Evolutionary conservation across 2,113 vertebrate species (phyloP).

Genomic region (Trogon surrucura): DNA sequence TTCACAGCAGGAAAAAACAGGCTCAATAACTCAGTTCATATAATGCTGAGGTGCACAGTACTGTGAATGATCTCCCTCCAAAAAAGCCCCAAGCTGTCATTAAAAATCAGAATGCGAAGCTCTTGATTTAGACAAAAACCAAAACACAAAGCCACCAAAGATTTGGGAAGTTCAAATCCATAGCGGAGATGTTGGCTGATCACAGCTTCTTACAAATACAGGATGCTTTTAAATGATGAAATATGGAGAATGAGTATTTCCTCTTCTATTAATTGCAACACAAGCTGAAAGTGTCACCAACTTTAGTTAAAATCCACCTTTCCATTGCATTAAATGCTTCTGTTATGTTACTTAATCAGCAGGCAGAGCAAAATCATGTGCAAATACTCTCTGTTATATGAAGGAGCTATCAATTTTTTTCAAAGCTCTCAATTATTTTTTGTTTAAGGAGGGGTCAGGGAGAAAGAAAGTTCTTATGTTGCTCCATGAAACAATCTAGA

Average conservation of each 20-base stretch:
- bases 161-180: neutral
- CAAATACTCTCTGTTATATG: neutral
- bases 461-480: neutral
- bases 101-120: neutral
- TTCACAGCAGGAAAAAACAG: slow-evolving; percentile 43
- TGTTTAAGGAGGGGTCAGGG: neutral
- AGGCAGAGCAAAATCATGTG: neutral
- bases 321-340: slow-evolving; percentile 15
- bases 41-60: neutral
- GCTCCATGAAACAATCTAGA: slow-evolving; percentile 15
- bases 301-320: neutral
- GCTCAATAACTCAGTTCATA: neutral
- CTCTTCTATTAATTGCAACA: slow-evolving; percentile 46
- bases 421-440: neutral
- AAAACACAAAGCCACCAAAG: neutral
- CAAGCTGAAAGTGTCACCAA: neutral
- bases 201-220: slow-evolving; percentile 43
- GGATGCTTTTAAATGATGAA: slow-evolving; percentile 61
- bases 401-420: neutral
- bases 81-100: neutral
- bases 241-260: slow-evolving; percentile 51
- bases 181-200: neutral
- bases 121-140: neutral
- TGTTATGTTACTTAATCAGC: slow-evolving; percentile 2
- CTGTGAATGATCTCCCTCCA: neutral